phyloP scores from a whole-genome alignment of 2,888 invertebrate genomes.

The Hydrotaea diabolus region DNA sequence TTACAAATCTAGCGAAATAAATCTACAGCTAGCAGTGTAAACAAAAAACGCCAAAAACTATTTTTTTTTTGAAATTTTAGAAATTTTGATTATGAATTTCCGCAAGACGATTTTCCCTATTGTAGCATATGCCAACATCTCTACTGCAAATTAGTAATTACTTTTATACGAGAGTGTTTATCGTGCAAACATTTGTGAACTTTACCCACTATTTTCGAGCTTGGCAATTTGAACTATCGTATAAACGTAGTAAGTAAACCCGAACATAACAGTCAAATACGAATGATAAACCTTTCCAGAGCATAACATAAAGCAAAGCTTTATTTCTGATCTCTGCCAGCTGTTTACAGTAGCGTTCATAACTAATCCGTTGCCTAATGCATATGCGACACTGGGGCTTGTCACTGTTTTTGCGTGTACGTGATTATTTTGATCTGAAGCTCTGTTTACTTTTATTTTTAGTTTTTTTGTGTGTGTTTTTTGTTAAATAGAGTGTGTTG shows the following conservation, averaged over 20 bases:
- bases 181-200: too few relatives aligned
- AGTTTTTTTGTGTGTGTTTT: background rate
- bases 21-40: too few relatives aligned
- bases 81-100: too few relatives aligned
- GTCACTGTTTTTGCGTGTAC: background rate
- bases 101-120: too few relatives aligned
- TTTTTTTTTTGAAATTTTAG: too few relatives aligned
- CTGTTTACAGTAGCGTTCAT: slow-evolving; percentile 17
- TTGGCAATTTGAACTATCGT: too few relatives aligned
- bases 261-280: background rate
- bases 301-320: slow-evolving; percentile 25
- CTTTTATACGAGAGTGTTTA: too few relatives aligned
- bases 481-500: slow-evolving; percentile 46
- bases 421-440: background rate
- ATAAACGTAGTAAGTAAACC: background rate
- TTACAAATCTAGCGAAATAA: too few relatives aligned
- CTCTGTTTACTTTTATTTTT: slow-evolving; percentile 5
- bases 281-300: background rate
- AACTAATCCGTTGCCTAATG: background rate
- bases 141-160: too few relatives aligned
- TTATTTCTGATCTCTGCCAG: background rate
- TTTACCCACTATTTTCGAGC: too few relatives aligned
- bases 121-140: too few relatives aligned
- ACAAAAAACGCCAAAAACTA: too few relatives aligned
- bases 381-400: background rate